A percentile compares a stretch with the other conserved stretches of the same genome.
Evolutionary conservation across 2,113 vertebrate species (phyloP).

Genomic region (Steatornis caripensis): DNA sequence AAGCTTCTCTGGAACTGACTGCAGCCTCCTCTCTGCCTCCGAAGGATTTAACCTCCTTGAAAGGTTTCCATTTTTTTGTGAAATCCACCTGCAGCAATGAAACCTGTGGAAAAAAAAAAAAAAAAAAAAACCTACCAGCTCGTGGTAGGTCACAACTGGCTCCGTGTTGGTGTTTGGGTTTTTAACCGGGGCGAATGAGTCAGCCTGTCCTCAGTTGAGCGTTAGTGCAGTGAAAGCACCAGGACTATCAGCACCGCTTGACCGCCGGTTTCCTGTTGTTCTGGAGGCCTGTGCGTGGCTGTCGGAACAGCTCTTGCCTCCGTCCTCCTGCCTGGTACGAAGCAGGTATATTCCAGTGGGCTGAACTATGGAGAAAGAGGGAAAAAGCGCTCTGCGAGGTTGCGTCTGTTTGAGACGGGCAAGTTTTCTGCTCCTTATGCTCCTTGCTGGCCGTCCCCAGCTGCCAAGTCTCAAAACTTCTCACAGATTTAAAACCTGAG

Average conservation of each 20-base stretch:
- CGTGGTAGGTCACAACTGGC: too few relatives aligned
- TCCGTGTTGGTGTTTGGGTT: neutral
- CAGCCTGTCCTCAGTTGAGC: neutral
- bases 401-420: neutral
- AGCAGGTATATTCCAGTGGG: neutral
- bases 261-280: neutral
- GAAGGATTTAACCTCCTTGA: neutral
- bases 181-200: neutral
- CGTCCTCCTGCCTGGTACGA: rapidly evolving
- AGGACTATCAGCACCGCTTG: rapidly evolving
- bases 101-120: neutral
- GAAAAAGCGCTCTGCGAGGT: neutral
- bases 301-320: neutral
- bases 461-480: neutral
- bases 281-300: neutral
- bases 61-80: neutral
- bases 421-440: neutral
- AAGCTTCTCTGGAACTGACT: neutral
- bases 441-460: too few relatives aligned
- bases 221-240: neutral
- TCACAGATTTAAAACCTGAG: neutral
- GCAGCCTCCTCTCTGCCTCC: neutral
- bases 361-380: neutral
- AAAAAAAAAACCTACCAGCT: neutral
- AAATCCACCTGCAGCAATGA: neutral